Base-by-base conservation (phyloP, 2,888 invertebrate genomes). In the Hemistola chrysoprasaria region DNA sequence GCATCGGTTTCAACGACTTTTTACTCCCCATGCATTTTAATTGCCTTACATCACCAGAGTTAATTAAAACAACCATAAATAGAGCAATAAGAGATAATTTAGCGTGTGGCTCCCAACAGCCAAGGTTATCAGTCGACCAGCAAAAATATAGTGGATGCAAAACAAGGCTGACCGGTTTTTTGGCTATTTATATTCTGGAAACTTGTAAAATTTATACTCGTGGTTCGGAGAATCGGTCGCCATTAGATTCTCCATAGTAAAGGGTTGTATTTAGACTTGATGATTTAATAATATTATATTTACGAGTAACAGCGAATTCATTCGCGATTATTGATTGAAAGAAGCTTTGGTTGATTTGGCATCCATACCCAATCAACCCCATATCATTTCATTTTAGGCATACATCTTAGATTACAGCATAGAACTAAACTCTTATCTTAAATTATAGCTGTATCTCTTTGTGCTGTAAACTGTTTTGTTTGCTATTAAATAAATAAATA, bases 71-170 rank as follows among this genome's bases (percentile, higher is more conserved):
- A 22, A 33, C 37, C 38, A 30, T 38, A 43, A 38, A 33, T 34
- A 43, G 43, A 38, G 39, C 35, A 47, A 38, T 40, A 33, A 22
- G 7, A 47, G 38, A 36, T 42, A 36, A 42, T 47, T 47, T 33
- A 35, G 28, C 23, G 25, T 24, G 24, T 28, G 31, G 20, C 31
- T 28, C 20, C 38, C 39, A n/a, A n/a, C 16, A 16, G 4, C 16
- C 16, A 39, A 39, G 36, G 42, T 29, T 42, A 42, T 32, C 22
- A 2, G 27, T 38, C 27, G 31, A 37, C 36, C 36, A 44, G 56
- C 75, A 71, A 76, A 79, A 75, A 71, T 64, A 69, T 57, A 38
- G 4, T 67, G 56, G 64, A 69, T 53, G 55, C 47, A 40, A 57
- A 65, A 64, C 66, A 51, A 55, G 65, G 53, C 39, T 7, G 46